Percentiles rank a stretch among this genome's conserved stretches.
Conservation (phyloP, 2,888 invertebrate species). For the Chelonus formosanus region DNA sequence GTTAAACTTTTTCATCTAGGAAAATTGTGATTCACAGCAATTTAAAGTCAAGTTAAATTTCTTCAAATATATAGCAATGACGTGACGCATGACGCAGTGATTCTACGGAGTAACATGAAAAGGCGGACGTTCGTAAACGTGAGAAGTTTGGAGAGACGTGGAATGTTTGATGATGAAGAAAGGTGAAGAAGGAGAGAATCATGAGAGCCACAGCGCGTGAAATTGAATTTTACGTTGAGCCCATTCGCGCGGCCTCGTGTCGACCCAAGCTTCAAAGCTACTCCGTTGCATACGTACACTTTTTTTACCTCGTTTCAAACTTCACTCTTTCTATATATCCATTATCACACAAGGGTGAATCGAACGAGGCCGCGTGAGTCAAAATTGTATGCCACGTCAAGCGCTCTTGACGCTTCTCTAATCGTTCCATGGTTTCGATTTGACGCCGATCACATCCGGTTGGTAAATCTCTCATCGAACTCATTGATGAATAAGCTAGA, state of each 20-base stretch:
- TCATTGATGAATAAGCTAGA: too few species aligned
- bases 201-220: slow-evolving; percentile 49
- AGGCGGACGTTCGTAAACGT: too few species aligned
- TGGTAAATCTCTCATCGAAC: too few species aligned
- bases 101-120: too few species aligned
- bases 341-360: slow-evolving; percentile 1
- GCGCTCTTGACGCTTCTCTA: too few species aligned
- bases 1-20: too few species aligned
- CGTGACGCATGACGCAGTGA: slow-evolving; percentile 9
- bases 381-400: too few species aligned
- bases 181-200: slow-evolving; percentile 40
- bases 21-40: neutral
- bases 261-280: slow-evolving; percentile 14
- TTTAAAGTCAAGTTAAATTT: neutral
- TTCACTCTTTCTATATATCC: neutral
- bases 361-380: too few species aligned
- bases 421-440: too few species aligned
- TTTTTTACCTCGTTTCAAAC: slow-evolving; percentile 9
- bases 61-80: neutral
- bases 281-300: neutral
- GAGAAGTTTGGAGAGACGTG: slow-evolving; percentile 16
- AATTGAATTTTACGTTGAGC: slow-evolving; percentile 52
- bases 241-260: slow-evolving; percentile 29
- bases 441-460: too few species aligned
- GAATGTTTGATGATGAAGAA: slow-evolving; percentile 33